Percentiles rank a stretch among this genome's conserved stretches.
These are phyloP conservation scores for Girardia tigrina DNA, from an alignment of 2,888 invertebrate genomes.

Conservation along the genomic window DNA sequence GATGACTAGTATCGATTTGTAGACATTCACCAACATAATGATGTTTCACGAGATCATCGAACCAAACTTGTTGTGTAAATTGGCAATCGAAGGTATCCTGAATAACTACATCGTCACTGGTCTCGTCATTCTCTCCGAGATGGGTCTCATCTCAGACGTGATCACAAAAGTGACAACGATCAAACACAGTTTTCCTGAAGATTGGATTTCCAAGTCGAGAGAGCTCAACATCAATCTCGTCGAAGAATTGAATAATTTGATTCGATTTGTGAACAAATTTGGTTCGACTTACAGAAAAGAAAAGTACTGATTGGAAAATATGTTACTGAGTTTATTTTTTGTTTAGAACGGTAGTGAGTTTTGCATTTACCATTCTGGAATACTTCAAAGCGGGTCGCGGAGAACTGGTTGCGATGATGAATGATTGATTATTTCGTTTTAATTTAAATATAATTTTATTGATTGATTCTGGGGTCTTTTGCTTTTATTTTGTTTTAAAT, in stretches of 20 bases:
- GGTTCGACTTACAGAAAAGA: neutral
- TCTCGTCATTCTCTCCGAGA: neutral
- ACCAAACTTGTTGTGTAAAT: slow-evolving; percentile 4
- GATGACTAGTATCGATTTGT: neutral
- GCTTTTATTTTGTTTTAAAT: too few species aligned
- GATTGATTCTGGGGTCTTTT: too few species aligned
- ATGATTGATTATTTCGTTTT: too few species aligned
- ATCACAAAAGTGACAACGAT: neutral
- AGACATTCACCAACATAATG: slow-evolving; percentile 3
- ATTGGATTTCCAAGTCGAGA: neutral
- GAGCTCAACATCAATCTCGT: neutral
- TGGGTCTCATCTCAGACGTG: neutral
- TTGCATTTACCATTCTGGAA: too few species aligned
- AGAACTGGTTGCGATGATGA: too few species aligned
- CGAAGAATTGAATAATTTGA: neutral
- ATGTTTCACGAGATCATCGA: slow-evolving; percentile 15
- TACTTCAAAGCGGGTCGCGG: too few species aligned
- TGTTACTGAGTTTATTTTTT: too few species aligned
- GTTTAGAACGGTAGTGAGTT: too few species aligned
- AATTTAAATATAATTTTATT: too few species aligned
- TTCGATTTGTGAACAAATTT: neutral
- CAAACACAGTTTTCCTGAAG: neutral
- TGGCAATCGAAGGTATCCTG: neutral
- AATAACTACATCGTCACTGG: slow-evolving; percentile 14
- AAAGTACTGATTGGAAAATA: neutral